These are phyloP conservation scores for Heliocidaris erythrogramma DNA, from an alignment of 35 echinoderm and acorn worm genomes.

Conservation along the genomic window DNA sequence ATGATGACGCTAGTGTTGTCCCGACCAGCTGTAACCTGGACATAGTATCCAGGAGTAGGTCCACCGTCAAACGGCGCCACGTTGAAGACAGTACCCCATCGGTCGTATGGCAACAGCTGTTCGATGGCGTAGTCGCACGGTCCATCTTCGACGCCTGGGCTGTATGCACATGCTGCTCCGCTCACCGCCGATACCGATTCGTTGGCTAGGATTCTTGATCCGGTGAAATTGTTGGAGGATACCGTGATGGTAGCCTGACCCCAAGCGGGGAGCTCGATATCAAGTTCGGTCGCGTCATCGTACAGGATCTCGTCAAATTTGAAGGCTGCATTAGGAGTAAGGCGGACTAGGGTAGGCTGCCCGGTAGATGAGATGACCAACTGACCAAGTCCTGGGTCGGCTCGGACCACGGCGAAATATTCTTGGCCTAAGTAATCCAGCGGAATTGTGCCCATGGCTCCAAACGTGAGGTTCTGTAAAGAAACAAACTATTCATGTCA, in stretches of 20 bases:
- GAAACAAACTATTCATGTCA: neutral
- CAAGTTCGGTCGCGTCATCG: neutral
- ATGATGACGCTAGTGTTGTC: neutral
- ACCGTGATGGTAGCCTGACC: neutral
- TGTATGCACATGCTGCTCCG: constrained; percentile 15
- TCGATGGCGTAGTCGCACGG: constrained; percentile 6
- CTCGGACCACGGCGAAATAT: constrained; percentile 17
- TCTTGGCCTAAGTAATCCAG: neutral
- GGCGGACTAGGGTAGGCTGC: neutral
- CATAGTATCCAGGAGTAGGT: neutral
- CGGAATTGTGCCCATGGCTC: neutral
- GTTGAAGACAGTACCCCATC: neutral
- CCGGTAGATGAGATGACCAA: neutral
- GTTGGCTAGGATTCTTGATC: constrained; percentile 1
- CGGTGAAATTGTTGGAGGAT: neutral
- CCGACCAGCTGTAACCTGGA: neutral
- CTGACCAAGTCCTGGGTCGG: neutral
- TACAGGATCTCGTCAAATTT: neutral
- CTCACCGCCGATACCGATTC: neutral
- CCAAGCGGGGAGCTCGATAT: neutral
- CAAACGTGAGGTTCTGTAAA: neutral
- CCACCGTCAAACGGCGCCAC: neutral
- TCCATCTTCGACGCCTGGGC: neutral
- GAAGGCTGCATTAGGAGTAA: neutral
- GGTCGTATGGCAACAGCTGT: constrained; percentile 1